phyloP scores from a whole-genome alignment of 2,888 invertebrate species.

The Ferdinandea cuprea region DNA sequence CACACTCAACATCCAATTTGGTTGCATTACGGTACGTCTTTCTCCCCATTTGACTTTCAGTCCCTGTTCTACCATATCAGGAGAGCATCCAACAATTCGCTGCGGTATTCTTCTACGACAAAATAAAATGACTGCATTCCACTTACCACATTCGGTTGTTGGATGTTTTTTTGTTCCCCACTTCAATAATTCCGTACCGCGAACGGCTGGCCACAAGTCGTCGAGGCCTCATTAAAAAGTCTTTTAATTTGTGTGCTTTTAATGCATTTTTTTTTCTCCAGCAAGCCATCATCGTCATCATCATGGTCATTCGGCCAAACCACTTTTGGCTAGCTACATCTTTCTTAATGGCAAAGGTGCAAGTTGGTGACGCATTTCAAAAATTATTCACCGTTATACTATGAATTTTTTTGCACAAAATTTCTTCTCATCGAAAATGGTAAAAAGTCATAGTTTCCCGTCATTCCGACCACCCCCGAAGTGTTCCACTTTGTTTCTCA shows the following conservation, averaged over 20 bases:
- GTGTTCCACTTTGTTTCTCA: conserved; percentile 25
- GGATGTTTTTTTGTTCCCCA: conserved; percentile 29
- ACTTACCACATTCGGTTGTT: conserved; percentile 47
- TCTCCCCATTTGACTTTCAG: conserved; percentile 8
- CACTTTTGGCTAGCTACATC: not conserved
- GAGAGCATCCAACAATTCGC: conserved; percentile 25
- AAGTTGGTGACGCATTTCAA: not conserved
- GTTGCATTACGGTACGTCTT: not conserved
- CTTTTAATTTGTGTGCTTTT: not conserved
- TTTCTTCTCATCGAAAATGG: conserved; percentile 19
- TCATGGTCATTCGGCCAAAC: conserved; percentile 38
- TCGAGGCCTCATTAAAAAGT: conserved; percentile 24
- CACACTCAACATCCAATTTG: not conserved
- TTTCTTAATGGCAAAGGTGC: conserved; percentile 11
- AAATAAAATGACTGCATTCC: conserved; percentile 32
- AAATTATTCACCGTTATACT: conserved; percentile 23
- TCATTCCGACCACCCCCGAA: conserved; percentile 38
- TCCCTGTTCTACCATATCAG: conserved; percentile 50
- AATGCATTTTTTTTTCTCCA: conserved; percentile 11
- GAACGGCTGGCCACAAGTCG: not conserved
- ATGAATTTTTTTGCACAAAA: not conserved
- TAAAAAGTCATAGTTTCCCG: not conserved
- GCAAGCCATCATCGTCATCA: too few relatives aligned
- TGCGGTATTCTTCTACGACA: conserved; percentile 23
- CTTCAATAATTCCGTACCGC: conserved; percentile 26